phyloP scores from a whole-genome alignment of 1,140 invertebrate genomes.

The Grapholita molesta region DNA sequence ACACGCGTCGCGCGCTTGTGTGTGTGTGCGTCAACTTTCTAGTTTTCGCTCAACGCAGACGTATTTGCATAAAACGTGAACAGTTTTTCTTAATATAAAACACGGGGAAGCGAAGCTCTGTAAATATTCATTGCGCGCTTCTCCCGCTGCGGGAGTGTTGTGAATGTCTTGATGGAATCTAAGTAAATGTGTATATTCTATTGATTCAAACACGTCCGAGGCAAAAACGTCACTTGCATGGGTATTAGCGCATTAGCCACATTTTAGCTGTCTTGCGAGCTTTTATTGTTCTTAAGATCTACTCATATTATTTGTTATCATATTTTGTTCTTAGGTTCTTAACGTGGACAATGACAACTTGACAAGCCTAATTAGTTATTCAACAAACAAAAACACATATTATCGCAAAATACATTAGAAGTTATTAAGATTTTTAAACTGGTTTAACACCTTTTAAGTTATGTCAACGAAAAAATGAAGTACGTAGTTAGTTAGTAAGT shows the following conservation, averaged over 20 bases:
- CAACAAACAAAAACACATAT: too few species aligned
- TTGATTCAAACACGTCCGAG: constrained; percentile 29
- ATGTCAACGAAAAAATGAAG: too few species aligned
- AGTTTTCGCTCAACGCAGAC: constrained; percentile 68
- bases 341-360: background rate
- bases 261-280: background rate
- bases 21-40: constrained; percentile 72
- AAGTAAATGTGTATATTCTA: constrained; percentile 56
- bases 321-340: background rate
- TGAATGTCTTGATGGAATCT: constrained; percentile 65
- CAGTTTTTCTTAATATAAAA: constrained; percentile 74
- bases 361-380: background rate
- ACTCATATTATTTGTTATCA: too few species aligned
- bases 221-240: background rate
- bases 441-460: too few species aligned
- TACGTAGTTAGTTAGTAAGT: too few species aligned
- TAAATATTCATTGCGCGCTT: constrained; percentile 68
- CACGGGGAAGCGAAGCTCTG: constrained; percentile 35
- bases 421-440: too few species aligned
- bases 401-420: too few species aligned
- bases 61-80: constrained; percentile 77
- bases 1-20: constrained; percentile 31
- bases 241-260: background rate
- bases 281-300: background rate
- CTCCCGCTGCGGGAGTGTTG: constrained; percentile 49